Percentiles rank a stretch among this genome's conserved stretches.
Evolutionary conservation across 30 jellyfish, hydroid and myxozoan genomes (phyloP).

Genomic region (Nemopilema nomurai): DNA sequence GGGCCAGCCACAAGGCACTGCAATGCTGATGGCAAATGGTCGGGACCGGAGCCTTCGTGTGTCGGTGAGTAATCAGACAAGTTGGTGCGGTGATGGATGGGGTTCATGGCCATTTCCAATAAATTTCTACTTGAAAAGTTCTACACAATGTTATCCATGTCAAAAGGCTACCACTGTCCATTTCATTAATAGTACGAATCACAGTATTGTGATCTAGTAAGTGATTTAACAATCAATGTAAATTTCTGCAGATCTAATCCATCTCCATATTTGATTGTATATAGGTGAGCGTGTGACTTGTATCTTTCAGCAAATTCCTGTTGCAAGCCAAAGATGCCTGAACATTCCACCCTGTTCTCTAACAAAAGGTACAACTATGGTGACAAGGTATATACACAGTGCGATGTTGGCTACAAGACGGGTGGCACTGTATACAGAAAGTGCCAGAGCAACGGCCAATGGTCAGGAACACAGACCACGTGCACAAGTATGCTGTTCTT

Average conservation of each 20-base stretch:
- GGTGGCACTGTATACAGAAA: constrained; percentile 78
- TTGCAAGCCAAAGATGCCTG: constrained; percentile 87
- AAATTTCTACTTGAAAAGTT: too few relatives aligned
- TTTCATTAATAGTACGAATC: too few relatives aligned
- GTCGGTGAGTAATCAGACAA: constrained; percentile 35
- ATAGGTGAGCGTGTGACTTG: not conserved
- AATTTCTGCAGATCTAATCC: not conserved
- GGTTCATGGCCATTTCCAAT: not conserved
- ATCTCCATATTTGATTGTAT: not conserved
- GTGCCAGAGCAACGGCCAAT: constrained; percentile 71
- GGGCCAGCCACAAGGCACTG: constrained; percentile 85
- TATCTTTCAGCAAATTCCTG: constrained; percentile 77
- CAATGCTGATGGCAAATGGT: constrained; percentile 96
- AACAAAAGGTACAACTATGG: constrained; percentile 69
- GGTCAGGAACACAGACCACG: constrained; percentile 80
- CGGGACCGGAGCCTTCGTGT: constrained; percentile 84
- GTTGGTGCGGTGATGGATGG: not conserved
- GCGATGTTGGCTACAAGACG: constrained; percentile 72
- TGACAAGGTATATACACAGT: constrained; percentile 68
- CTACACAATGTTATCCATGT: too few relatives aligned
- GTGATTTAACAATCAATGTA: not conserved
- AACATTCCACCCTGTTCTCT: constrained; percentile 53
- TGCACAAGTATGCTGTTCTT: constrained; percentile 77
- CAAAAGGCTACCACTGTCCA: too few relatives aligned
- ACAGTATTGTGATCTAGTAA: too few relatives aligned